Evolutionary conservation across 2,888 invertebrate genomes (phyloP).

Genomic region (Lasioglossum vierecki): DNA sequence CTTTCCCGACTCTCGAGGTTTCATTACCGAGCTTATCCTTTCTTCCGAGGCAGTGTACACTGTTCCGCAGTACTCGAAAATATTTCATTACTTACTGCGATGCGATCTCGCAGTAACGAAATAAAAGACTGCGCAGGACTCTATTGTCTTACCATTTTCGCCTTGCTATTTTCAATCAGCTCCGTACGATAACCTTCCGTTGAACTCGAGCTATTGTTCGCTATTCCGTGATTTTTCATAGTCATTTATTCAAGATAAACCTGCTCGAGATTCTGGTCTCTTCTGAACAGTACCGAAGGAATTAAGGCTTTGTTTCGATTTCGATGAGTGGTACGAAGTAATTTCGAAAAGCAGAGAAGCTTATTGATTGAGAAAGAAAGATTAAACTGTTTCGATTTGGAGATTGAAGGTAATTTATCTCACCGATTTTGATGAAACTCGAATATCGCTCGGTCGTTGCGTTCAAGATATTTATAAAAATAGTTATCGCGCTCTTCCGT

Average conservation of each 20-base stretch:
- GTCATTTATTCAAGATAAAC: not conserved
- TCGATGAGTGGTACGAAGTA: too few relatives aligned
- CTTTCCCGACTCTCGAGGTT: not conserved
- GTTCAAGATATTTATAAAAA: too few relatives aligned
- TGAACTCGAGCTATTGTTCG: not conserved
- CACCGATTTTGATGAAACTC: too few relatives aligned
- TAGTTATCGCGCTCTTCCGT: too few relatives aligned
- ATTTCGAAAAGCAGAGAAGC: too few relatives aligned
- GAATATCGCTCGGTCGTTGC: too few relatives aligned
- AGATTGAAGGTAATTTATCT: not conserved
- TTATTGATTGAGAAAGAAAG: too few relatives aligned
- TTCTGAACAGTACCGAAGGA: too few relatives aligned
- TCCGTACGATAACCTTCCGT: not conserved
- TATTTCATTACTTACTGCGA: constrained; percentile 7
- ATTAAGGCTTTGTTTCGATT: too few relatives aligned
- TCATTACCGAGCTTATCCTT: constrained; percentile 8
- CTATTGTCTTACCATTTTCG: constrained; percentile 2
- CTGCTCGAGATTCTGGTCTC: not conserved
- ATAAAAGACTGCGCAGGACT: not conserved
- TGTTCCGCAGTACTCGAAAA: not conserved
- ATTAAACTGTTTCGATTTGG: not conserved
- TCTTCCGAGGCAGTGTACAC: not conserved
- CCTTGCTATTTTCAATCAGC: not conserved
- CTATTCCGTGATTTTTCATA: not conserved
- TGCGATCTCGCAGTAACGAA: not conserved